These are phyloP conservation scores for Mycetomoellerius zeteki DNA, from an alignment of 1,140 invertebrate species.

Conservation along the genomic window DNA sequence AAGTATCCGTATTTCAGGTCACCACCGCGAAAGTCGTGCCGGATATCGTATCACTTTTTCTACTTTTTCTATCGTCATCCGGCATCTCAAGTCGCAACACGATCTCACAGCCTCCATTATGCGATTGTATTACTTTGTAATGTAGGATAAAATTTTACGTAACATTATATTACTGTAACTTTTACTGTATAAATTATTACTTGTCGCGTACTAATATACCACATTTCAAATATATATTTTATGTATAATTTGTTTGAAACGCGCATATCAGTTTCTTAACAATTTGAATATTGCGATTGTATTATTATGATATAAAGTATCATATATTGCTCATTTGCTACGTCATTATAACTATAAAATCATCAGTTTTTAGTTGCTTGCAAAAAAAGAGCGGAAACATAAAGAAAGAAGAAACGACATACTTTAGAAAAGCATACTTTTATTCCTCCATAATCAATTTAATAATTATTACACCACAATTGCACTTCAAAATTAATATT, in stretches of 20 bases:
- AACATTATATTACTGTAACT: constrained; percentile 12
- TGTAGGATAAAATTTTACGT: constrained; percentile 28
- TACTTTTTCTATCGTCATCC: not conserved
- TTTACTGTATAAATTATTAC: constrained; percentile 26
- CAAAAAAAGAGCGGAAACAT: too few species aligned
- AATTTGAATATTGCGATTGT: not conserved
- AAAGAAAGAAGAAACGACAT: too few species aligned
- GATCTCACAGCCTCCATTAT: constrained; percentile 32
- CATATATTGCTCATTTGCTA: too few species aligned
- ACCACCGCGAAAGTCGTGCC: constrained; percentile 8
- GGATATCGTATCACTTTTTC: constrained; percentile 41
- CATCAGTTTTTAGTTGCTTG: too few species aligned
- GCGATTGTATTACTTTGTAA: constrained; percentile 40
- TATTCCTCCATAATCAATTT: too few species aligned
- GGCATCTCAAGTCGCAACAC: constrained; percentile 11
- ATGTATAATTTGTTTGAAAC: not conserved
- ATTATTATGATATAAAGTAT: not conserved
- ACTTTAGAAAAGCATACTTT: too few species aligned
- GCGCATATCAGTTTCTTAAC: not conserved
- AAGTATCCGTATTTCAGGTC: constrained; percentile 51
- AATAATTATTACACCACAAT: too few species aligned
- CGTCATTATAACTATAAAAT: too few species aligned
- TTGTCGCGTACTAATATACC: not conserved
- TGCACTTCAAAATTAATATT: too few species aligned
- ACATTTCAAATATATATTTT: not conserved